These are phyloP conservation scores for Piaya cayana DNA, from an alignment of 2,113 vertebrate genomes.

Conservation along the genomic window DNA sequence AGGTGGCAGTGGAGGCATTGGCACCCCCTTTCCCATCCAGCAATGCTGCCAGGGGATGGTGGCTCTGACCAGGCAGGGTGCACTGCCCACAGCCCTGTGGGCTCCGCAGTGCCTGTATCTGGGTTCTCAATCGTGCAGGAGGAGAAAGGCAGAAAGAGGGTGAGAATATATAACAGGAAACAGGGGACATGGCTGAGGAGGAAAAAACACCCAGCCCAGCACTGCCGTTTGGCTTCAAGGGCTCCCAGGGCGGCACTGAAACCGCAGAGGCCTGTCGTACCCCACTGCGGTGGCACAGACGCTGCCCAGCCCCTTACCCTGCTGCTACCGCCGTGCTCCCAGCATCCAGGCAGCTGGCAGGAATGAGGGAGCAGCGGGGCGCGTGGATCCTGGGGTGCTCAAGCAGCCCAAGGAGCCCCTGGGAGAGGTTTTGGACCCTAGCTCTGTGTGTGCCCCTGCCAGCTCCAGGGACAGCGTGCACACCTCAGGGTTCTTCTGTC, in stretches of 20 bases:
- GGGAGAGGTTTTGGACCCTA: background rate
- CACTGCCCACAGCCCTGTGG: rapidly evolving
- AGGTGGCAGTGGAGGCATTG: no score
- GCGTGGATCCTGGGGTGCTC: background rate
- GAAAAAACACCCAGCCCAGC: background rate
- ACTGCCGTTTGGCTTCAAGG: background rate
- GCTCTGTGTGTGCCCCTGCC: background rate
- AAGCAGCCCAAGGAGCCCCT: background rate
- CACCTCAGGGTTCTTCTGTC: rapidly evolving
- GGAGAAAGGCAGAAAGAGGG: background rate
- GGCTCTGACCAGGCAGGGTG: background rate
- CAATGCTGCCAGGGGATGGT: background rate
- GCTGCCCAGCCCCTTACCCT: rapidly evolving
- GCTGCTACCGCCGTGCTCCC: rapidly evolving
- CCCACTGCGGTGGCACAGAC: rapidly evolving
- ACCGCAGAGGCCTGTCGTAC: background rate
- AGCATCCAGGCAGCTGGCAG: rapidly evolving
- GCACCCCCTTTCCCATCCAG: no score
- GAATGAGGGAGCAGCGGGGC: background rate
- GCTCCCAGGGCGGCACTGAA: background rate
- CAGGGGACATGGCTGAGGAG: background rate
- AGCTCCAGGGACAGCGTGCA: background rate
- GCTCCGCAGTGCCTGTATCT: background rate
- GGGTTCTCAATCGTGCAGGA: background rate
- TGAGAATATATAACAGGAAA: conserved; percentile 18